A percentile compares a stretch with the other conserved stretches of the same genome.
Evolutionary conservation across 2,797 vertebrate genomes (phyloP).

Genomic region (Ctenopoma multispine): DNA sequence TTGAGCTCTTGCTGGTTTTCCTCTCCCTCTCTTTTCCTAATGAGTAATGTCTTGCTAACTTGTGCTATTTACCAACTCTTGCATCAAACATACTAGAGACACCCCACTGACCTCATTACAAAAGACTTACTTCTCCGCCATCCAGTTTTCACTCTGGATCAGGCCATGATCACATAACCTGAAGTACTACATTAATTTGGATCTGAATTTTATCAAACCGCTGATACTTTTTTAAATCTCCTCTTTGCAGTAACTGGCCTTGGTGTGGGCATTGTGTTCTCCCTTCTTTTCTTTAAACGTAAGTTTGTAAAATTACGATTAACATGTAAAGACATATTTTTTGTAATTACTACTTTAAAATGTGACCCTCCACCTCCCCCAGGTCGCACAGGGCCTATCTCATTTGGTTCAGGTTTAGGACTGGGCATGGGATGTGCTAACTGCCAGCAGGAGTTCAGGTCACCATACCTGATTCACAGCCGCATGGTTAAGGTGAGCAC

Average conservation of each 20-base stretch:
- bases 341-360: background rate
- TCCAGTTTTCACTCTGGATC: conserved; percentile 29
- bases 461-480: conserved; percentile 90
- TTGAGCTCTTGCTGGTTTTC: conserved; percentile 40
- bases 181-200: conserved; percentile 6
- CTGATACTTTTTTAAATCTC: conserved; percentile 2
- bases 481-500: conserved; percentile 89
- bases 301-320: conserved; percentile 66
- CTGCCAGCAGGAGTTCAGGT: conserved; percentile 92
- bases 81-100: conserved; percentile 62
- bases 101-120: conserved; percentile 55
- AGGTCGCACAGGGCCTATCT: conserved; percentile 92
- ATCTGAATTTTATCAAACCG: conserved; percentile 12
- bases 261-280: conserved; percentile 90
- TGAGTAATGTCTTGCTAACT: conserved; percentile 66
- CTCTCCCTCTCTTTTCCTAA: conserved; percentile 36
- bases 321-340: background rate
- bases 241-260: conserved; percentile 88
- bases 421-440: conserved; percentile 94
- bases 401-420: conserved; percentile 90
- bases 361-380: conserved; percentile 9
- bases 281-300: conserved; percentile 93
- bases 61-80: conserved; percentile 66
- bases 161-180: conserved; percentile 37
- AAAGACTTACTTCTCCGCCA: conserved; percentile 55